Evolutionary conservation across 2,113 vertebrate genomes (phyloP), one percentile per base, ranked within the genome.

Genomic region (Candoia aspera): DNA sequence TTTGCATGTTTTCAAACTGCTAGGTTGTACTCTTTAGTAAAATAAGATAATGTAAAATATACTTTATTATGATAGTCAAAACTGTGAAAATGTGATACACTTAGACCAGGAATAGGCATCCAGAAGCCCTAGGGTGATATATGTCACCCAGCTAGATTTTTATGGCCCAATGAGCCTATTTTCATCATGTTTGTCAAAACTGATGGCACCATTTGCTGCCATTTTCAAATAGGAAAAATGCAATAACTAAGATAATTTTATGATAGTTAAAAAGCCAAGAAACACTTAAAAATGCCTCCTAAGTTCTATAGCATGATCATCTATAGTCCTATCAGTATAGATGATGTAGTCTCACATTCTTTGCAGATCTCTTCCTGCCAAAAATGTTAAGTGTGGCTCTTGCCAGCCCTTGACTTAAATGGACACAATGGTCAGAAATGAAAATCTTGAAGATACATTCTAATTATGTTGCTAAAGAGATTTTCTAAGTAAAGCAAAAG

Each of bases 401-500:
- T 79, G 73, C 15, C 17, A 79, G 17, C 6, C 68, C 68, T 79
- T 79, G 17, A 33, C 9, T 2, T 57, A 57, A 17, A 57, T 19
- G n/a, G 86, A 4, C n/a, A 58, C 26, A 86, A 33, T 8, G 62
- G 62, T 11, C 62, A 68, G 62, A 73, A 73, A 13, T 58, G 86
- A 33, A 54, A n/a, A 33, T 87, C 9, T 87, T 33, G n/a, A 87
- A 33, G 54, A 37, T 87, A 37, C 17, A 29, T 54, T 87, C n/a
- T 33, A n/a, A 58, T 58, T 79, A 37, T 58, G 12, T 88, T 42
- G 42, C 58, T 60, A 60, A 87, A 26, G 37, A 42, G 29, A 89
- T 93, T 91, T 83, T 92, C 90, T 92, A 68, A 12, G 6, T n/a
- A 79, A 23, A 10, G 1, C 88, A 92, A 90, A 68, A 60, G n/a